phyloP scores from a whole-genome alignment of 2,113 vertebrate species.

The Grammomys surdaster region DNA sequence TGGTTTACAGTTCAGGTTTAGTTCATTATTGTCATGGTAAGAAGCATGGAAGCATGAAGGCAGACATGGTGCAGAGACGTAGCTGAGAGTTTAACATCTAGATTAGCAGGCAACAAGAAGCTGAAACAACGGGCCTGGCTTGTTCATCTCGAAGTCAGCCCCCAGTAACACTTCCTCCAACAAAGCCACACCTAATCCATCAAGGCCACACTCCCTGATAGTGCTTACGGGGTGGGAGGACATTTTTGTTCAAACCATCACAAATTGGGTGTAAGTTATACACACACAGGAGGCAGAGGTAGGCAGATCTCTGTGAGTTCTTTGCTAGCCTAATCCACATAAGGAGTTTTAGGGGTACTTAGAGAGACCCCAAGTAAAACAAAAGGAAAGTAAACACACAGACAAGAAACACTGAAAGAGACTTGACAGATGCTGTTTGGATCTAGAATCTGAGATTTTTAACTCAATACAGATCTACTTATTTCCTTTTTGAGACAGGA shows the following conservation, averaged over 20 bases:
- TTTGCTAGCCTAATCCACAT: neutral
- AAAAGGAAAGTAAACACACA: neutral
- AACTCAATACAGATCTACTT: neutral
- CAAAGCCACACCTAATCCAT: neutral
- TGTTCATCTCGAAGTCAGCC: neutral
- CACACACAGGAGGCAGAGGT: neutral
- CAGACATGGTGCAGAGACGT: neutral
- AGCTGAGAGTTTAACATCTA: neutral
- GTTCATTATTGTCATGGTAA: neutral
- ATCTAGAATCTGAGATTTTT: neutral
- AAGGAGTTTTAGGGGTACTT: neutral
- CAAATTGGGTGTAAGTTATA: neutral
- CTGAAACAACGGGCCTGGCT: neutral
- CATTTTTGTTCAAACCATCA: neutral
- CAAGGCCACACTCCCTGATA: neutral
- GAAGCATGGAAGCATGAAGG: neutral
- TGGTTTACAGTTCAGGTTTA: neutral
- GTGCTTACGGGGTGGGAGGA: neutral
- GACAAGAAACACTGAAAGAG: neutral
- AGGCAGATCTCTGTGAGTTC: no score
- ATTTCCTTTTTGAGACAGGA: neutral
- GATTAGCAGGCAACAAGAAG: neutral
- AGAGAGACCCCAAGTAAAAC: neutral
- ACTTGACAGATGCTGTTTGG: neutral
- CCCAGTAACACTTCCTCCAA: neutral